Evolutionary conservation across 2,888 invertebrate species (phyloP).

Genomic region (Cheilosia variabilis): DNA sequence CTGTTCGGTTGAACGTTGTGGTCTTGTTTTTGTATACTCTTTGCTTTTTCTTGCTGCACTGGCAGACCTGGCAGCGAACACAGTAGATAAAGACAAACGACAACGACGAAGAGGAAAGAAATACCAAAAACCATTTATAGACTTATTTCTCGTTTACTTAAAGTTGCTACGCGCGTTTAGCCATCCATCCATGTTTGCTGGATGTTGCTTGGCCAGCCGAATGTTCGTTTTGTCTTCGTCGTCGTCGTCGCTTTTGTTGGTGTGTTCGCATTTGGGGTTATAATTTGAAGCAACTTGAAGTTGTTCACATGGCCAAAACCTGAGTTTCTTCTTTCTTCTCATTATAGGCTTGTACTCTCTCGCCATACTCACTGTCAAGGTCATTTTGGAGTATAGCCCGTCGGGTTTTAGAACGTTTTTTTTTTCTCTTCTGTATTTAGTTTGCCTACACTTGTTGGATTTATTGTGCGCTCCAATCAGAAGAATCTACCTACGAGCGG

Average conservation of each 20-base stretch:
- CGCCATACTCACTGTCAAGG: slow-evolving; percentile 73
- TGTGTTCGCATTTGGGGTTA: slow-evolving; percentile 59
- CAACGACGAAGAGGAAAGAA: slow-evolving; percentile 54
- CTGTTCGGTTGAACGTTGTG: neutral
- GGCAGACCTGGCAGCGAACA: slow-evolving; percentile 18
- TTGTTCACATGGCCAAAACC: slow-evolving; percentile 72
- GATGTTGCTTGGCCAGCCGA: slow-evolving; percentile 60
- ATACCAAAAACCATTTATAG: slow-evolving; percentile 72
- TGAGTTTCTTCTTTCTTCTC: slow-evolving; percentile 74
- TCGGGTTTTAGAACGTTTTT: slow-evolving; percentile 41
- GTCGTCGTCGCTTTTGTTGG: slow-evolving; percentile 19
- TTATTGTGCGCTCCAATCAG: slow-evolving; percentile 35
- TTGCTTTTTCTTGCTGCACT: slow-evolving; percentile 33
- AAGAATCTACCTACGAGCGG: neutral
- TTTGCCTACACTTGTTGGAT: slow-evolving; percentile 60
- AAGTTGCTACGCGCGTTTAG: slow-evolving; percentile 72
- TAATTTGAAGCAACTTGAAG: slow-evolving; percentile 70
- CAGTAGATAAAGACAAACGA: slow-evolving; percentile 20
- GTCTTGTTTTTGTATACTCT: neutral
- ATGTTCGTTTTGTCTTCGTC: slow-evolving; percentile 34
- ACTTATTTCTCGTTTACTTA: slow-evolving; percentile 66
- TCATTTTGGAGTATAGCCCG: slow-evolving; percentile 71
- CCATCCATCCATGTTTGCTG: slow-evolving; percentile 57
- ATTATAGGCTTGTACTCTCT: slow-evolving; percentile 71
- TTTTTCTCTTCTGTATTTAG: slow-evolving; percentile 11